phyloP scores from a whole-genome alignment of 2,797 vertebrate species.

The Chaunax sp. region DNA sequence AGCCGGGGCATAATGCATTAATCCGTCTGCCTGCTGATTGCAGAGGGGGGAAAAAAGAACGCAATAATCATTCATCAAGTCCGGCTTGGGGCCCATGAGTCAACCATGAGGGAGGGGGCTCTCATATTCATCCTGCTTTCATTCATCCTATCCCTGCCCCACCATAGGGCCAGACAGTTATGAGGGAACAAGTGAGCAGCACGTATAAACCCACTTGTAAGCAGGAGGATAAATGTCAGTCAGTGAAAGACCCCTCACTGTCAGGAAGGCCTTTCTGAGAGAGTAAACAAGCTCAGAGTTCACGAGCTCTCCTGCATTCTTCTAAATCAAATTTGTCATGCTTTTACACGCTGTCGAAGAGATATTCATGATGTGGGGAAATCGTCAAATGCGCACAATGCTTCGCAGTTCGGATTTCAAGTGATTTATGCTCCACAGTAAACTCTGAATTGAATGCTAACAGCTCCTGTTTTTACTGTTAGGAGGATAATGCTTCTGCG shows the following conservation, averaged over 20 bases:
- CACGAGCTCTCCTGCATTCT: constrained; percentile 17
- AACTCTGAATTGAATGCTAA: constrained; percentile 49
- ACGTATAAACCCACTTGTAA: constrained; percentile 70
- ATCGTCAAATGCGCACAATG: constrained; percentile 37
- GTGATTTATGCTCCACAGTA: constrained; percentile 62
- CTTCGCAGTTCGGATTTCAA: constrained; percentile 26
- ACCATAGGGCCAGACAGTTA: constrained; percentile 50
- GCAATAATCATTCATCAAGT: constrained; percentile 69
- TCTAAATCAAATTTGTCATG: constrained; percentile 28
- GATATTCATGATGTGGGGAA: constrained; percentile 39
- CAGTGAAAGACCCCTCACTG: constrained; percentile 51
- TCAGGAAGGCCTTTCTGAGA: constrained; percentile 21
- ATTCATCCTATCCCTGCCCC: constrained; percentile 46
- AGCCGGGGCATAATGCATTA: constrained; percentile 68
- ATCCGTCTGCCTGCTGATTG: constrained; percentile 64
- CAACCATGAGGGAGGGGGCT: constrained; percentile 41
- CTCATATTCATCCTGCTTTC: constrained; percentile 70
- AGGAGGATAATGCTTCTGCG: constrained; percentile 23
- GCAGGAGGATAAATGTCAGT: constrained; percentile 71
- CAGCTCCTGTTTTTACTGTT: constrained; percentile 63
- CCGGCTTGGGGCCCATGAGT: constrained; percentile 43
- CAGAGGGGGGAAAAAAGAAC: constrained; percentile 22
- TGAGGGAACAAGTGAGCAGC: constrained; percentile 53
- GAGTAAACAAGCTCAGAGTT: constrained; percentile 53
- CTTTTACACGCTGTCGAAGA: constrained; percentile 40